Percentiles rank a stretch among this genome's conserved stretches.
These are phyloP conservation scores for Tachina lurida DNA, from an alignment of 2,888 invertebrate species.

Conservation along the genomic window DNA sequence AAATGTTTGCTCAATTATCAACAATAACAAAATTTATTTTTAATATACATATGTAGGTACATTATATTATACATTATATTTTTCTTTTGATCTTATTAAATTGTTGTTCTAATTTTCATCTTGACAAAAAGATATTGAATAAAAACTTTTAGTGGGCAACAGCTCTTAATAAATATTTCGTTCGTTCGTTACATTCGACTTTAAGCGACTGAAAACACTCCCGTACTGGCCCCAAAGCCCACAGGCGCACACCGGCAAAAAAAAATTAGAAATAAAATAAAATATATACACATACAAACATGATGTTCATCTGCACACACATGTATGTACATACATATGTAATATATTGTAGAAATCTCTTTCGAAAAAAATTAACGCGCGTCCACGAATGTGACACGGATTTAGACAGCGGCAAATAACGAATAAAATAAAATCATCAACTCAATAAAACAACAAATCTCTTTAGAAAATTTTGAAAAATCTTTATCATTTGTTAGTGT, in stretches of 20 bases:
- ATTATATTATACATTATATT: conserved; percentile 10
- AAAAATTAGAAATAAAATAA: conserved; percentile 31
- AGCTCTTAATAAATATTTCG: conserved; percentile 49
- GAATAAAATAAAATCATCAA: conserved; percentile 49
- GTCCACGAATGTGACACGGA: conserved; percentile 69
- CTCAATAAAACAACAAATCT: conserved; percentile 52
- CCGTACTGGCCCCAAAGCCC: conserved; percentile 59
- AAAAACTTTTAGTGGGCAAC: conserved; percentile 32
- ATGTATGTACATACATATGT: no score
- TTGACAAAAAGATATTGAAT: conserved; percentile 15
- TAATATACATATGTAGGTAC: conserved; percentile 1
- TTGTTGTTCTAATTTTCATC: conserved; percentile 33
- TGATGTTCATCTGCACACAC: no score
- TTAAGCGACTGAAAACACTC: conserved; percentile 68
- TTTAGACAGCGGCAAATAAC: conserved; percentile 55
- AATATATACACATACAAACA: background rate
- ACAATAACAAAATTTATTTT: conserved; percentile 39
- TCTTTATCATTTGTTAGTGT: conserved; percentile 45
- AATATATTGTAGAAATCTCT: conserved; percentile 41
- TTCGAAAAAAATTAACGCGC: conserved; percentile 55
- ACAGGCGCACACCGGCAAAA: conserved; percentile 60
- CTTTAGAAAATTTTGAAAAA: conserved; percentile 58
- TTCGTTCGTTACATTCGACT: conserved; percentile 71
- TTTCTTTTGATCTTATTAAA: conserved; percentile 18
- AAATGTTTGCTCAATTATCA: conserved; percentile 71